Percentiles rank a stretch among this genome's conserved stretches.
phyloP scores from a whole-genome alignment of 2,797 vertebrate species.

The Vipera ursinii region DNA sequence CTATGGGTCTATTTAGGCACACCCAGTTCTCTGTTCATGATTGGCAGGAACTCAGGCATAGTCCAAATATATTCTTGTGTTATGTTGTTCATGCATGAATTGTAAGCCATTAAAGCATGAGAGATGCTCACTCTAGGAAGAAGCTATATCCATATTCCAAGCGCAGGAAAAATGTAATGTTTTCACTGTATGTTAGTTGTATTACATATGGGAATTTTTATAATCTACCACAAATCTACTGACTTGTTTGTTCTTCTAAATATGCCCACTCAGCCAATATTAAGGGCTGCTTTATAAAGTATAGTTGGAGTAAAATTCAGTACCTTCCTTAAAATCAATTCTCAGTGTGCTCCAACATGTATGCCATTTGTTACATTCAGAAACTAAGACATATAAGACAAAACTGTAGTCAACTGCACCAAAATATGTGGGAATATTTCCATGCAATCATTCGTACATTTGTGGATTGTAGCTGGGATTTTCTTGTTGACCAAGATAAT shows the following conservation, averaged over 20 bases:
- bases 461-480: not conserved
- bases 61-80: not conserved
- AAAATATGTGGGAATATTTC: not conserved
- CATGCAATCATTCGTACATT: not conserved
- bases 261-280: not conserved
- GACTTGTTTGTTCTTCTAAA: not conserved
- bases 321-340: not conserved
- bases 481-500: not conserved
- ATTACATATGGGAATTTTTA: not conserved
- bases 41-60: not conserved
- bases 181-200: not conserved
- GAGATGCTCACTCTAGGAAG: not conserved
- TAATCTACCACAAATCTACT: not conserved
- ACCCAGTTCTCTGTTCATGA: not conserved
- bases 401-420: not conserved
- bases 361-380: not conserved
- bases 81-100: not conserved
- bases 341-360: not conserved
- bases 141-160: too few relatives aligned
- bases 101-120: not conserved
- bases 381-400: not conserved
- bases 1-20: not conserved
- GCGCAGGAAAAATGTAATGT: not conserved
- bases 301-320: not conserved
- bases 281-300: not conserved